Conservation (phyloP, 2,888 invertebrate genomes). For the Caenorhabditis afra region DNA sequence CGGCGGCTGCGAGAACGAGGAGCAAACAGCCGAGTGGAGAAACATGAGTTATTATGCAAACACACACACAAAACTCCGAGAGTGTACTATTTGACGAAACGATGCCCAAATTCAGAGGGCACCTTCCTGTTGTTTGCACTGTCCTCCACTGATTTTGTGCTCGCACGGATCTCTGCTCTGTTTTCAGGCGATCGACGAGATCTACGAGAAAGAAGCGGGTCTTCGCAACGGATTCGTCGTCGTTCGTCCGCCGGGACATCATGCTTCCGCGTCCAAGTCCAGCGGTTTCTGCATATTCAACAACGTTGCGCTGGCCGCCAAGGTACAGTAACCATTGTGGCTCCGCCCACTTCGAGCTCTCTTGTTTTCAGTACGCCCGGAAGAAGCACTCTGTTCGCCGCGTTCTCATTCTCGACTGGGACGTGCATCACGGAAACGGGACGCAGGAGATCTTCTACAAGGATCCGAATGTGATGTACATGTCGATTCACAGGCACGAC, state of each 20-base stretch:
- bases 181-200: constrained; percentile 56
- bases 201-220: constrained; percentile 33
- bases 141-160: not conserved
- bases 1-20: not conserved
- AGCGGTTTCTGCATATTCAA: constrained; percentile 98
- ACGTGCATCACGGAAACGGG: constrained; percentile 77
- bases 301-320: constrained; percentile 94
- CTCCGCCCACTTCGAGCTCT: not conserved
- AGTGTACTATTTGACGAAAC: constrained; percentile 31
- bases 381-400: constrained; percentile 79
- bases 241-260: constrained; percentile 83
- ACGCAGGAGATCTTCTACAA: constrained; percentile 69
- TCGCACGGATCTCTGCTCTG: not conserved
- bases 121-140: not conserved
- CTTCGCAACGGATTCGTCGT: constrained; percentile 44
- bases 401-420: constrained; percentile 97
- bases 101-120: constrained; percentile 15
- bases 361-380: constrained; percentile 46
- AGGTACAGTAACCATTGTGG: constrained; percentile 33
- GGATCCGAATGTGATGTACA: constrained; percentile 81
- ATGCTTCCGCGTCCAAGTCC: constrained; percentile 88
- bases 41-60: constrained; percentile 59
- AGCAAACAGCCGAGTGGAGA: constrained; percentile 22
- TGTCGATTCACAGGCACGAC: constrained; percentile 97
- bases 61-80: not conserved